Conservation (phyloP, 2,113 vertebrate genomes). For the Cyprinus carpio region DNA sequence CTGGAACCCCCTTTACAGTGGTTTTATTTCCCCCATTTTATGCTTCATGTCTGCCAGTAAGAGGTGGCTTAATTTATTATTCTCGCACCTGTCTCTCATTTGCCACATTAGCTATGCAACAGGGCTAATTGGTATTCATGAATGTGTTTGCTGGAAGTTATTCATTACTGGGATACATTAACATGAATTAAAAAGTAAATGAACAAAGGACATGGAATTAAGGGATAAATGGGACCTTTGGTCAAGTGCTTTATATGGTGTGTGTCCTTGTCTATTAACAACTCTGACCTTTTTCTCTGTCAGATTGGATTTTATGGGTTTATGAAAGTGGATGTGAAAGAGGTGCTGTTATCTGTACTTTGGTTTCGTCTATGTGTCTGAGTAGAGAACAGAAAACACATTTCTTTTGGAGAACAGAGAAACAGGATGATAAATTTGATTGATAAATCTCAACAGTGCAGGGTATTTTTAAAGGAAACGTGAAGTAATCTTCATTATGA, state of each 20-base stretch:
- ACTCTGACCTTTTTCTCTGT: slow-evolving; percentile 1
- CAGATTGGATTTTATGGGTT: slow-evolving; percentile 5
- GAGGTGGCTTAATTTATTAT: slow-evolving; percentile 15
- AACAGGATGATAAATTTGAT: not conserved
- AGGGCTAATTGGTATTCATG: slow-evolving; percentile 28
- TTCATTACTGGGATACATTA: slow-evolving; percentile 24
- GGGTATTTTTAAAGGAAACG: not conserved
- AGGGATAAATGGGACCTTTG: slow-evolving; percentile 10
- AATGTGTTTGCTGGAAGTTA: slow-evolving; percentile 18
- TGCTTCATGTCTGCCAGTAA: not conserved
- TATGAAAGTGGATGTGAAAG: not conserved
- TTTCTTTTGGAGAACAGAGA: not conserved
- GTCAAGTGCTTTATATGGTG: not conserved
- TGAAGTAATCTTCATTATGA: not conserved
- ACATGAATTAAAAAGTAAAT: slow-evolving; percentile 38
- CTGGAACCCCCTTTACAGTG: slow-evolving; percentile 17
- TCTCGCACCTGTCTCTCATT: slow-evolving; percentile 20
- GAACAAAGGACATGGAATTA: slow-evolving; percentile 34
- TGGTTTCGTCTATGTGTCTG: not conserved
- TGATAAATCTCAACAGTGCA: not conserved
- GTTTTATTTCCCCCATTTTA: not conserved
- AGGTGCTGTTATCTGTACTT: not conserved
- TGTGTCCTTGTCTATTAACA: not conserved
- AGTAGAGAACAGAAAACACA: not conserved
- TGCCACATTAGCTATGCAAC: slow-evolving; percentile 4